Evolutionary conservation across 2,888 invertebrate genomes (phyloP).

Genomic region (Resseliella maxima): DNA sequence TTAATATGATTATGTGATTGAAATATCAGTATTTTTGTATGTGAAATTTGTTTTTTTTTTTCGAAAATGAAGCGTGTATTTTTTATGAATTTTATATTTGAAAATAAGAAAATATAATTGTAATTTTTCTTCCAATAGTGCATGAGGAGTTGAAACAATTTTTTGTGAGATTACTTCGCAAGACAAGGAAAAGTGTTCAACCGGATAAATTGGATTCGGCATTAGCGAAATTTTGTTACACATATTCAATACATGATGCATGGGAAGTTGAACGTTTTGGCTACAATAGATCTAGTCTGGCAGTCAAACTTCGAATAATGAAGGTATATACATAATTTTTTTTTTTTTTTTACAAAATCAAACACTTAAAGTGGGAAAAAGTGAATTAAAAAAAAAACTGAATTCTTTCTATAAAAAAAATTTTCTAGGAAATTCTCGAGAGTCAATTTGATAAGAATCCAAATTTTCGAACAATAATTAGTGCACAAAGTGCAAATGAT

Average conservation of each 20-base stretch:
- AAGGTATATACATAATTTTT: constrained; percentile 75
- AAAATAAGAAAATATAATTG: too few relatives aligned
- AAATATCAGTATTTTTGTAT: too few relatives aligned
- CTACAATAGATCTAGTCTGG: constrained; percentile 89
- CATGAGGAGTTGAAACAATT: constrained; percentile 84
- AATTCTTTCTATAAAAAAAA: too few relatives aligned
- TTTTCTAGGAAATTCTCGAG: constrained; percentile 83
- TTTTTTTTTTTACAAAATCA: too few relatives aligned
- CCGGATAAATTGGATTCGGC: constrained; percentile 91
- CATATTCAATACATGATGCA: constrained; percentile 89
- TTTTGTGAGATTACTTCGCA: constrained; percentile 88
- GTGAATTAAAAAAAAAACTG: neutral
- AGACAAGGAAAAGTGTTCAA: constrained; percentile 83
- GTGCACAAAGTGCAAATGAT: constrained; percentile 81
- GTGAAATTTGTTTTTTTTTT: constrained; percentile 56
- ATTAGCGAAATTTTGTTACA: constrained; percentile 90
- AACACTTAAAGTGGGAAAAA: neutral
- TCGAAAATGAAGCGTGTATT: constrained; percentile 54
- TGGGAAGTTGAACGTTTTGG: constrained; percentile 97
- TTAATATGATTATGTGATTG: neutral
- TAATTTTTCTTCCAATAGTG: too few relatives aligned
- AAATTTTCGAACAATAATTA: constrained; percentile 91
- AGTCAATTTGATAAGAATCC: constrained; percentile 94
- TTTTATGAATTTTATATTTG: constrained; percentile 65
- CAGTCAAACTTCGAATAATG: constrained; percentile 88